Base-by-base conservation (phyloP, 92 coral and sea anemone species). In the Plumapathes pennacea region DNA sequence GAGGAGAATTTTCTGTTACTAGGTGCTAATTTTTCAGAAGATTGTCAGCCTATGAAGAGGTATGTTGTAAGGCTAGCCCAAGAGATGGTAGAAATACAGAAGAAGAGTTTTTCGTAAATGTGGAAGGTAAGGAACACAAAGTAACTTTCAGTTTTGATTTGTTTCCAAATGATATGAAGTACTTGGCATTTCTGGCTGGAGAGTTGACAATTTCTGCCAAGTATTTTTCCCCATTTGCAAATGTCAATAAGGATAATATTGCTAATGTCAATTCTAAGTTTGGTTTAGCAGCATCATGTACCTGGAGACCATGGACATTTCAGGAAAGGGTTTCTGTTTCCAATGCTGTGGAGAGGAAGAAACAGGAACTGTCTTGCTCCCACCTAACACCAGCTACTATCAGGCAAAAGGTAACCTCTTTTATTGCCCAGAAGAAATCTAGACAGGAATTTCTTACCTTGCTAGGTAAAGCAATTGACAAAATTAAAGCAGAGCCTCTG, bases 151-250 rank as follows among this genome's bases (percentile, higher is more conserved):
- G 71, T 25, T 72, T 72, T 51, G 81, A 72, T 4, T 49, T 72
- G 65, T 62, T 72, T 46, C 80, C 80, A 23, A 61, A 72, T 48
- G 64, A 72, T 60, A 62, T 62, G 70, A 71, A 60, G 28, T 71
- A 71, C 53, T 32, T 74, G 4, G 75, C 82, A 2, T 66, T 66
- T 66, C 72, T 66, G 46, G 67, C 50, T 17, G 78, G 78, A 19
- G 78, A 71, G 41, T 69, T 71, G 45, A 34, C 78, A 50, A 71
- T 46, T 57, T 66, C 76, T 56, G 74, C 76, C 24, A 56, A 39
- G 44, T 65, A 56, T 55, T 76, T 76, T 30, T 76, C 82, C 20
- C 44, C 75, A 45, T 76, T 76, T 39, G 75, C 82, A 66, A 60
- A 76, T 32, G 44, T 67, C 50, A 48, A 60, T 11, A 69, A 69